Conservation (phyloP, 2,797 vertebrate species). For the Mionectes olivaceus region DNA sequence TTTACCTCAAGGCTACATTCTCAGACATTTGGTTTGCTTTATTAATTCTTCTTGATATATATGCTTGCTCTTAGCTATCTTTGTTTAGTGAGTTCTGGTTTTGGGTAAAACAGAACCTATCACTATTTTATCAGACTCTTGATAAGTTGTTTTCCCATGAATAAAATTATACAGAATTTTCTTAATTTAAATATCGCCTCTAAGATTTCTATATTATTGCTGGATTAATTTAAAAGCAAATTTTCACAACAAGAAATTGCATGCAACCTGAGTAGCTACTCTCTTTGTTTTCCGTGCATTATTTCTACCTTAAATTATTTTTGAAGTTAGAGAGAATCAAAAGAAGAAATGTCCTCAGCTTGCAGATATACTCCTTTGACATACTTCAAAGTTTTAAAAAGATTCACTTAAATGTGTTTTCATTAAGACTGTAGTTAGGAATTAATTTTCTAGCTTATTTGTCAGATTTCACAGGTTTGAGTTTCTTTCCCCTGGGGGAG, state of each 20-base stretch:
- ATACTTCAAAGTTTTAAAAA: not conserved
- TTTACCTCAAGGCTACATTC: slow-evolving; percentile 42
- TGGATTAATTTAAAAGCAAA: not conserved
- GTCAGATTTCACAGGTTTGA: not conserved
- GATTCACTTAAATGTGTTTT: not conserved
- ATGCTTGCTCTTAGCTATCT: not conserved
- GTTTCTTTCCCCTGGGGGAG: not conserved
- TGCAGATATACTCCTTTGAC: not conserved
- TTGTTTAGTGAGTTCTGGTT: not conserved
- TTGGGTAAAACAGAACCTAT: not conserved
- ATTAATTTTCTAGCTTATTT: not conserved
- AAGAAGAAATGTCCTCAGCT: not conserved
- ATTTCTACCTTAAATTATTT: not conserved
- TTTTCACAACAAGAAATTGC: not conserved
- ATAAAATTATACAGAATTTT: not conserved
- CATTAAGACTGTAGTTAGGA: not conserved
- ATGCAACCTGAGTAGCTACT: not conserved
- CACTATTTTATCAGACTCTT: not conserved
- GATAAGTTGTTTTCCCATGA: not conserved
- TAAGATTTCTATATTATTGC: not conserved
- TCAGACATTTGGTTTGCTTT: slow-evolving; percentile 37
- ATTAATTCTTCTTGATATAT: slow-evolving; percentile 53
- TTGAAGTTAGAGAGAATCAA: not conserved
- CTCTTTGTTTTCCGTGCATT: not conserved
- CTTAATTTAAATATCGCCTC: not conserved